phyloP scores from a whole-genome alignment of 2,113 vertebrate species.

The Prochilodus magdalenae region DNA sequence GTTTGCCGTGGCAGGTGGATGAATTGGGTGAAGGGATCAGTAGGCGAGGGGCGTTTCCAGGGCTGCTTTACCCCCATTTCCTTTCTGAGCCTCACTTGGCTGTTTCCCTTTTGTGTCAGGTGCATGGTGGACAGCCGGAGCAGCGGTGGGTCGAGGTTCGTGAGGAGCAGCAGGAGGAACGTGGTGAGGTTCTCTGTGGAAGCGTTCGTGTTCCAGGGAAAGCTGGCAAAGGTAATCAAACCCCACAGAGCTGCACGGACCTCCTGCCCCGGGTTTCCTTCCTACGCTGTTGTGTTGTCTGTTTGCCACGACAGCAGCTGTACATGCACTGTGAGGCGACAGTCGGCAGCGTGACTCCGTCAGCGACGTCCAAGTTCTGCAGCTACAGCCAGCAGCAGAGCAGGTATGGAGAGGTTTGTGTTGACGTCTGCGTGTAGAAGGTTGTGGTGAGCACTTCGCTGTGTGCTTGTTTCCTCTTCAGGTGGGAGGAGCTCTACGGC shows the following conservation, averaged over 20 bases:
- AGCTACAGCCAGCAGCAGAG: constrained; percentile 61
- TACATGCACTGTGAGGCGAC: constrained; percentile 76
- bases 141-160: constrained; percentile 64
- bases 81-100: too few relatives aligned
- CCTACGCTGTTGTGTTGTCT: not conserved
- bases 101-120: constrained; percentile 47
- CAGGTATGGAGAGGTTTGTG: constrained; percentile 47
- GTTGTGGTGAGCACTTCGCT: not conserved
- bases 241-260: not conserved
- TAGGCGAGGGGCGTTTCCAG: not conserved
- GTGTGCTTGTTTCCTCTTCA: constrained; percentile 34
- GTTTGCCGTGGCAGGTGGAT: too few relatives aligned
- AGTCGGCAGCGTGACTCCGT: constrained; percentile 42
- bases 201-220: constrained; percentile 69
- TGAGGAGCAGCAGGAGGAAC: constrained; percentile 57
- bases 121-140: constrained; percentile 71
- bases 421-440: not conserved
- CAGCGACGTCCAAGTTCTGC: constrained; percentile 71
- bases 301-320: constrained; percentile 55
- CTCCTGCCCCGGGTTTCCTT: not conserved
- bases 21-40: too few relatives aligned
- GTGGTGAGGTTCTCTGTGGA: constrained; percentile 71
- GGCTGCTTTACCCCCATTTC: not conserved
- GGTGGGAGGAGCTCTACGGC: constrained; percentile 75
- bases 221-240: constrained; percentile 58